These are phyloP conservation scores for Dreissena rostriformis DNA, from an alignment of 1,140 invertebrate species.

Conservation along the genomic window DNA sequence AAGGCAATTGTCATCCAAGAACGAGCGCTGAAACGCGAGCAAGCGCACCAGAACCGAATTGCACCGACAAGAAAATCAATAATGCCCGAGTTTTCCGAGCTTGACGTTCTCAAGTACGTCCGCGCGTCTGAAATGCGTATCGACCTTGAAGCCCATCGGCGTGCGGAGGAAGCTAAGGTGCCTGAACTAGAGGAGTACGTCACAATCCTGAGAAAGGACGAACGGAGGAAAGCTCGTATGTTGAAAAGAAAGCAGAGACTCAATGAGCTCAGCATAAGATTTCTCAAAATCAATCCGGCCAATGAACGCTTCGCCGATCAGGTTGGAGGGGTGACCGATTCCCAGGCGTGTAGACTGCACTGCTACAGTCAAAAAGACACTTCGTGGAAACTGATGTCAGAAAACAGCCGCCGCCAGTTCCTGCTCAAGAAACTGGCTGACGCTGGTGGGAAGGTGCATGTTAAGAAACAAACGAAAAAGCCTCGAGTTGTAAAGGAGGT, in stretches of 20 bases:
- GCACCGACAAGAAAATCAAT: background rate
- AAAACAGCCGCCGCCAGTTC: background rate
- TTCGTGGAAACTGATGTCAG: background rate
- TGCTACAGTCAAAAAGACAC: slow-evolving; percentile 10
- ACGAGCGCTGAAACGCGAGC: background rate
- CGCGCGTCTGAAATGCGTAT: slow-evolving; percentile 1
- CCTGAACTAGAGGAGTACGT: slow-evolving; percentile 25
- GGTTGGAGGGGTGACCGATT: slow-evolving; percentile 15
- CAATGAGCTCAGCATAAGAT: background rate
- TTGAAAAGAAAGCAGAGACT: background rate
- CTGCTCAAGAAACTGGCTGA: background rate
- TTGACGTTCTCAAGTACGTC: slow-evolving; percentile 38
- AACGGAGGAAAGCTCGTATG: background rate
- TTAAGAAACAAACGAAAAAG: background rate
- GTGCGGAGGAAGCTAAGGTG: slow-evolving; percentile 3
- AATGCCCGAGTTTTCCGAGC: slow-evolving; percentile 44
- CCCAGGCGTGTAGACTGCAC: slow-evolving; percentile 11
- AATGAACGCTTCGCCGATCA: slow-evolving; percentile 13
- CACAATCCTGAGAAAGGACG: slow-evolving; percentile 4
- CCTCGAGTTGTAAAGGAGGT: background rate
- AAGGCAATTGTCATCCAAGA: slow-evolving; percentile 16
- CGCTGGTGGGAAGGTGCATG: slow-evolving; percentile 6
- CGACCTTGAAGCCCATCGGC: background rate
- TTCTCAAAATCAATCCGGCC: background rate
- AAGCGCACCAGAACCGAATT: background rate